Percentiles rank a stretch among this genome's conserved stretches.
Evolutionary conservation across 1,140 invertebrate species (phyloP).

Genomic region (Nasonia vitripennis): DNA sequence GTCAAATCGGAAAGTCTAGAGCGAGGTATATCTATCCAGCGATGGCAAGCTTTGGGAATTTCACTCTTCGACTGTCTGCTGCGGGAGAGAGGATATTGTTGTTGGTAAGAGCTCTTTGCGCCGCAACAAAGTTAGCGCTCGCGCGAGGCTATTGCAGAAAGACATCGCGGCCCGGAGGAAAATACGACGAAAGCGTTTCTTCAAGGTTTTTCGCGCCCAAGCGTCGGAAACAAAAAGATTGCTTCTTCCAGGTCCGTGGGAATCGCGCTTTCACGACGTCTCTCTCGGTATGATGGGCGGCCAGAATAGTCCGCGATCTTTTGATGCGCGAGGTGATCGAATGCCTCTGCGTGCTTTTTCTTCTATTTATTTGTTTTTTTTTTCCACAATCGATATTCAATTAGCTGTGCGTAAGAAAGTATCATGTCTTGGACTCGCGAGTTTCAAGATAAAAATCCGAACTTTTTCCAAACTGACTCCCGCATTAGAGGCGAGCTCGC

Average conservation of each 20-base stretch:
- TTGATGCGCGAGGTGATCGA: too few relatives aligned
- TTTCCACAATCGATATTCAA: too few relatives aligned
- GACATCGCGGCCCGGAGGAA: conserved; percentile 4
- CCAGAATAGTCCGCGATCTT: not conserved
- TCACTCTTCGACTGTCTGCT: not conserved
- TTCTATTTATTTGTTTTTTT: too few relatives aligned
- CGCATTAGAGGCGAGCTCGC: not conserved
- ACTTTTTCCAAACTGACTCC: not conserved
- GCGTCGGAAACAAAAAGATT: conserved; percentile 40
- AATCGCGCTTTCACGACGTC: not conserved
- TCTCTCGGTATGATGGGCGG: not conserved
- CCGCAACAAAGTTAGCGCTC: conserved; percentile 45
- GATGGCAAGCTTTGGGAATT: not conserved
- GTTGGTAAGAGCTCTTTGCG: conserved; percentile 15
- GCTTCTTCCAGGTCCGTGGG: conserved; percentile 20
- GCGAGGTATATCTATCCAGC: not conserved
- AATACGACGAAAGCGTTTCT: conserved; percentile 40
- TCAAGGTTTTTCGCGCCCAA: conserved; percentile 26
- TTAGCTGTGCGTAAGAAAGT: too few relatives aligned
- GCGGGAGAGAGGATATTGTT: conserved; percentile 10
- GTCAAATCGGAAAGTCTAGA: conserved; percentile 16
- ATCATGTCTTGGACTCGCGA: too few relatives aligned
- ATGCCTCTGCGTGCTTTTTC: too few relatives aligned
- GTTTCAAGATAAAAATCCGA: not conserved
- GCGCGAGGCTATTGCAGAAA: conserved; percentile 8